Conservation (phyloP, 1,140 invertebrate genomes). For the Zaprionus vittiger region DNA sequence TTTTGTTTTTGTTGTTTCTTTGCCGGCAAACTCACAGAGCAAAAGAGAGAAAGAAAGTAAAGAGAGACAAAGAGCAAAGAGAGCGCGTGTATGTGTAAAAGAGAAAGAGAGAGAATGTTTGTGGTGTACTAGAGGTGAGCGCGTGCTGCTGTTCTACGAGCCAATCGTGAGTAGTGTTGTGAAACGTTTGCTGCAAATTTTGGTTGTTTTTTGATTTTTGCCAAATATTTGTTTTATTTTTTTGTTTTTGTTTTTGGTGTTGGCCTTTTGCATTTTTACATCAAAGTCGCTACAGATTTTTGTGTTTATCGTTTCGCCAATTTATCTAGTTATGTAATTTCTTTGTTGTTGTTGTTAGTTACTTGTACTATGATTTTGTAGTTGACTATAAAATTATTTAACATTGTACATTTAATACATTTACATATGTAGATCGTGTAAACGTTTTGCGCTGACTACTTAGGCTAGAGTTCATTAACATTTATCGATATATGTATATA, state of each 20-base stretch:
- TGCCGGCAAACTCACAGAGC: constrained; percentile 26
- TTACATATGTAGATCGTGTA: constrained; percentile 58
- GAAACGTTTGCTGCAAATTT: constrained; percentile 38
- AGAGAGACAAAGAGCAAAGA: constrained; percentile 18
- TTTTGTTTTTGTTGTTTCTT: constrained; percentile 49
- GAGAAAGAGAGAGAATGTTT: neutral
- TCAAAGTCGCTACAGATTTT: constrained; percentile 48
- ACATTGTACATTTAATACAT: constrained; percentile 71
- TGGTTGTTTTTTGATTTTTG: constrained; percentile 34
- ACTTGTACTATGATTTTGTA: constrained; percentile 60
- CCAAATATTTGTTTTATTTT: constrained; percentile 64
- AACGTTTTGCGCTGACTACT: constrained; percentile 58
- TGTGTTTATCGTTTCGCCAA: constrained; percentile 39
- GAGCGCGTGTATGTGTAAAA: constrained; percentile 17
- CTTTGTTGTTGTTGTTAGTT: constrained; percentile 62
- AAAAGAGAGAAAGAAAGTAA: constrained; percentile 22
- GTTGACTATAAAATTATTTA: constrained; percentile 71
- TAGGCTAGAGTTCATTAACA: constrained; percentile 70
- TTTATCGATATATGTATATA: constrained; percentile 34
- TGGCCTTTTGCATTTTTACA: constrained; percentile 57
- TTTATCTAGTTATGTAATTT: constrained; percentile 41
- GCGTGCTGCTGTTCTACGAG: constrained; percentile 15
- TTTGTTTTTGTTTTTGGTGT: constrained; percentile 36
- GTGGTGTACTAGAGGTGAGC: constrained; percentile 20
- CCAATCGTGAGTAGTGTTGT: constrained; percentile 53